Conservation (phyloP, 2,113 vertebrate genomes). For the Melanerpes formicivorus region DNA sequence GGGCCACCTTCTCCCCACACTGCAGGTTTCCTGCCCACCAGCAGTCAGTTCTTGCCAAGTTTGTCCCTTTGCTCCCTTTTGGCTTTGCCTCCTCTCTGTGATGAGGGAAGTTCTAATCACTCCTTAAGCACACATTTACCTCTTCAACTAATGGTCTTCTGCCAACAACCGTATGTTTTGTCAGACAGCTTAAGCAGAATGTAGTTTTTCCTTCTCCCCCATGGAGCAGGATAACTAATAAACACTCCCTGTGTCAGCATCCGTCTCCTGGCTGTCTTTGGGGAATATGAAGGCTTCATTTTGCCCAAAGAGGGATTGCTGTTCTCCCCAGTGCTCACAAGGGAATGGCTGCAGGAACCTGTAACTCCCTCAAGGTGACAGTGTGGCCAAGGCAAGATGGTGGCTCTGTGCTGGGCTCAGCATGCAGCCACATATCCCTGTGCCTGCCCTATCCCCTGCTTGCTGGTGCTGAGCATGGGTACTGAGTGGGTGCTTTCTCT, state of each 20-base stretch:
- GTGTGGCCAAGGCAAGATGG: not conserved
- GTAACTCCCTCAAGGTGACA: not conserved
- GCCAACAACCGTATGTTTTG: not conserved
- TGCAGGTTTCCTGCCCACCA: not conserved
- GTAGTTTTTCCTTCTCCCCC: not conserved
- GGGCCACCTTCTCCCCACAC: rapidly evolving
- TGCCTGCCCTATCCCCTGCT: rapidly evolving
- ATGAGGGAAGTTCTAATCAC: not conserved
- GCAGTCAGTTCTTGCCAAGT: not conserved
- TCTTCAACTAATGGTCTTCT: not conserved
- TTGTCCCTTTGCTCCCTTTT: not conserved
- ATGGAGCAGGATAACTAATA: not conserved
- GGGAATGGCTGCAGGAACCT: not conserved
- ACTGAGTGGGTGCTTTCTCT: not conserved
- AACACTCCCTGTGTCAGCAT: not conserved
- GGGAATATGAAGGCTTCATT: not conserved
- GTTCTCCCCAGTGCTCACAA: not conserved
- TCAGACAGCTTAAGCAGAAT: not conserved
- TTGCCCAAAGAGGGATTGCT: not conserved
- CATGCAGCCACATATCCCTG: rapidly evolving
- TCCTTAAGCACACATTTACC: not conserved
- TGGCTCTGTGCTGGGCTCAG: rapidly evolving
- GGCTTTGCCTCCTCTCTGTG: not conserved
- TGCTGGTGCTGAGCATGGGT: not conserved
- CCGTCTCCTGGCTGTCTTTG: not conserved